Evolutionary conservation across 2,113 vertebrate genomes (phyloP).

Genomic region (Ahaetulla prasina): DNA sequence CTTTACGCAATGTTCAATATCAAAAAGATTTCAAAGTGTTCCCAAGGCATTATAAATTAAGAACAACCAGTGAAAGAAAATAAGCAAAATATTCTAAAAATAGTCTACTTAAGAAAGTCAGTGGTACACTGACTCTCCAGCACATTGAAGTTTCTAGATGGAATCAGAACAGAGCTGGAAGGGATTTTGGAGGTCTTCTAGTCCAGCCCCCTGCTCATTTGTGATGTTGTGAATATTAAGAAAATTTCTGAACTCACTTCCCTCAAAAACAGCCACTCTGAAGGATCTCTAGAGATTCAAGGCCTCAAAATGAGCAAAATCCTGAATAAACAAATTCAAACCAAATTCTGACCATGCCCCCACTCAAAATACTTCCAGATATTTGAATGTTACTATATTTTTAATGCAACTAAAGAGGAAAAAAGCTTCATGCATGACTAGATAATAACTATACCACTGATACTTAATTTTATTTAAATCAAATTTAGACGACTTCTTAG

Average conservation of each 20-base stretch:
- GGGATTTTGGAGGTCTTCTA: too few relatives aligned
- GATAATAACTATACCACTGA: not conserved
- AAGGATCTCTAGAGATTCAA: not conserved
- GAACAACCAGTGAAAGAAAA: too few relatives aligned
- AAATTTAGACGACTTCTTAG: not conserved
- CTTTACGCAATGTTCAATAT: too few relatives aligned
- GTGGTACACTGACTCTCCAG: too few relatives aligned
- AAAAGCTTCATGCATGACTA: not conserved
- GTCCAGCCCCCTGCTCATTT: too few relatives aligned
- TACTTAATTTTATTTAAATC: not conserved
- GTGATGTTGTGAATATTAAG: not conserved
- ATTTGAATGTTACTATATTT: not conserved
- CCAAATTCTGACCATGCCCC: too few relatives aligned
- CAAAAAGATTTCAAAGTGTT: too few relatives aligned
- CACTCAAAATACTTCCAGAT: not conserved
- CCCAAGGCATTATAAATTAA: too few relatives aligned
- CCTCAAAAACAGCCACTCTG: not conserved
- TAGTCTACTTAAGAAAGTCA: too few relatives aligned
- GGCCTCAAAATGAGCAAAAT: not conserved
- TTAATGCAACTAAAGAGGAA: not conserved
- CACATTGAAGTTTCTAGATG: too few relatives aligned
- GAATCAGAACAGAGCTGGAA: too few relatives aligned
- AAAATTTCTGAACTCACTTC: not conserved
- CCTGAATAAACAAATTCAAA: not conserved
- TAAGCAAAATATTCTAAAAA: too few relatives aligned